These are phyloP conservation scores for Apostichopus japonicus DNA, from an alignment of 35 echinoderm and acorn worm genomes.

Conservation along the genomic window DNA sequence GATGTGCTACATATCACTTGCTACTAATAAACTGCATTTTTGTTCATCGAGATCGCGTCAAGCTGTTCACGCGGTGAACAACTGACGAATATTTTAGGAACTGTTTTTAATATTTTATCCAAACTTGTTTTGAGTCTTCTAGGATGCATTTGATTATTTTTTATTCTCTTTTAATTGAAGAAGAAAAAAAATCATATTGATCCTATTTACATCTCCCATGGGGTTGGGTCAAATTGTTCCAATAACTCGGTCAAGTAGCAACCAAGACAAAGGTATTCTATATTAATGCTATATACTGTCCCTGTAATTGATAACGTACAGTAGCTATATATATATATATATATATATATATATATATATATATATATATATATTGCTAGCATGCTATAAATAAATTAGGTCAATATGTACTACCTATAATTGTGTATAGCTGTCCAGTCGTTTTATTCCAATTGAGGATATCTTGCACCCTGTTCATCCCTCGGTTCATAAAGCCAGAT, in stretches of 20 bases:
- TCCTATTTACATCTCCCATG: not conserved
- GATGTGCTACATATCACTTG: not conserved
- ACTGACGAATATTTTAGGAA: constrained; percentile 8
- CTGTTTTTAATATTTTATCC: not conserved
- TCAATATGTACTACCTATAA: no score
- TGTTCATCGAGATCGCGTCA: not conserved
- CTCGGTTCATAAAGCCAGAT: no score
- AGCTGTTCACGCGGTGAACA: constrained; percentile 16
- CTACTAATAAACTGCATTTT: not conserved
- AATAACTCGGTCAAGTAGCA: not conserved
- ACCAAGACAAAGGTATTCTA: not conserved
- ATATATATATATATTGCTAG: no score
- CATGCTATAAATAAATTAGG: no score
- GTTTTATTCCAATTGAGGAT: no score
- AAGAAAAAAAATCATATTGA: constrained; percentile 21
- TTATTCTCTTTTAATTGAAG: constrained; percentile 8
- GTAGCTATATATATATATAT: no score
- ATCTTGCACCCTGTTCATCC: no score
- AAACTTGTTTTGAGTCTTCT: not conserved
- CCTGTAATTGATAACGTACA: no score
- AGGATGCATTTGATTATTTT: constrained; percentile 35
- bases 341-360: no score
- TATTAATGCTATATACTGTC: not conserved
- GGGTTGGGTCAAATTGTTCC: not conserved
- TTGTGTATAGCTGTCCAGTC: no score